phyloP scores from a whole-genome alignment of 2,113 vertebrate genomes.

The Callocephalon fimbriatum region DNA sequence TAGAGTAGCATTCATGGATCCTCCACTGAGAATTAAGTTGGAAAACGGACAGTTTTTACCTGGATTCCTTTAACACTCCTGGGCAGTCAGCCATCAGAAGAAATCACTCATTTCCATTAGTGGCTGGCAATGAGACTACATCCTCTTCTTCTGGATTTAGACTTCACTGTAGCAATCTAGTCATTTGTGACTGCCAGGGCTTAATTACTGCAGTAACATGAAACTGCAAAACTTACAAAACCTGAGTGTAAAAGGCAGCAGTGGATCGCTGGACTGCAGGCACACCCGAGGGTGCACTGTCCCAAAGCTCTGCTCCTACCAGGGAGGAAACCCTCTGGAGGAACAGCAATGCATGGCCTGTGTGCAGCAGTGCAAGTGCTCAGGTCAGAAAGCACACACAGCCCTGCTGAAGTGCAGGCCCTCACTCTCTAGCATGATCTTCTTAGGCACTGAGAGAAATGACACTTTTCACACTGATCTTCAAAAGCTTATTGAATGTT shows the following conservation, averaged over 20 bases:
- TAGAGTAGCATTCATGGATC: not conserved
- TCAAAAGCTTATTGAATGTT: not conserved
- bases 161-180: constrained; percentile 22
- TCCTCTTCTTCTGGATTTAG: constrained; percentile 32
- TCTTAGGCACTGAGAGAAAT: not conserved
- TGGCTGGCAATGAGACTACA: constrained; percentile 42
- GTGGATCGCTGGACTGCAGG: not conserved
- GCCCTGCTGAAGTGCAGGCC: not conserved
- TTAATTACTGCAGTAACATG: constrained; percentile 62
- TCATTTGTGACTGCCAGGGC: constrained; percentile 51
- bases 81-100: constrained; percentile 58
- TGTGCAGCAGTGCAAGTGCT: rapidly evolving
- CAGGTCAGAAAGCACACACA: not conserved
- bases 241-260: not conserved
- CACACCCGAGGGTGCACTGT: not conserved
- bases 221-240: constrained; percentile 41
- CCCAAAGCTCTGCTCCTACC: not conserved
- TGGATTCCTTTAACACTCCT: constrained; percentile 14
- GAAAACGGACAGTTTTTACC: constrained; percentile 48
- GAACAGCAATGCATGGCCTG: rapidly evolving
- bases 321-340: not conserved
- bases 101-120: constrained; percentile 70
- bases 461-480: not conserved
- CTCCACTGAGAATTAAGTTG: not conserved
- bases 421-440: not conserved